Conservation (phyloP, 2,113 vertebrate genomes). For the Accipiter cooperii region DNA sequence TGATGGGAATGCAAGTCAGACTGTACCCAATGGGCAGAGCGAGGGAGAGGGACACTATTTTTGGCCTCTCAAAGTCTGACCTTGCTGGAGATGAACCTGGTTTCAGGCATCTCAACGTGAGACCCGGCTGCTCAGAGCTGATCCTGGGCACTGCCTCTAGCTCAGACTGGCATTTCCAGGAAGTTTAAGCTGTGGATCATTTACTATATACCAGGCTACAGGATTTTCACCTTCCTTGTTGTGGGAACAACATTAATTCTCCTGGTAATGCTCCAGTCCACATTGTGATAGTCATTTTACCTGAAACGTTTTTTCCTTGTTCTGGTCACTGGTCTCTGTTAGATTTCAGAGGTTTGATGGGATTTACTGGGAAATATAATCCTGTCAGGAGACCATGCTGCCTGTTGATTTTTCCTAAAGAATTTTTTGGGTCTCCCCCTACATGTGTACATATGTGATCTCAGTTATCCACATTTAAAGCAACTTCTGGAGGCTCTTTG, state of each 20-base stretch:
- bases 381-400: neutral
- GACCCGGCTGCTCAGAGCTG: neutral
- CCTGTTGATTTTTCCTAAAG: neutral
- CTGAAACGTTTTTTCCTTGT: neutral
- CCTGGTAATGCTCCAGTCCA: neutral
- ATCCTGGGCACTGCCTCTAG: neutral
- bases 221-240: neutral
- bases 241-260: neutral
- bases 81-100: neutral
- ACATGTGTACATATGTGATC: neutral
- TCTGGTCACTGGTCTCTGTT: neutral
- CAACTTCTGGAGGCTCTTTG: neutral
- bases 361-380: neutral
- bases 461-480: conserved; percentile 25
- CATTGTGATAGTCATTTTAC: neutral
- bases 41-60: neutral
- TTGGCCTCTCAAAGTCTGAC: neutral
- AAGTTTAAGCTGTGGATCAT: neutral
- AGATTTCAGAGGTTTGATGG: neutral
- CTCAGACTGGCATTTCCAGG: neutral
- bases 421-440: neutral
- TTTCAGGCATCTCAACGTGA: neutral
- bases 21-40: accelerated
- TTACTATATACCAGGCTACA: neutral
- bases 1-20: neutral